These are phyloP conservation scores for Darevskia mixta DNA, from an alignment of 2,797 vertebrate species.

Conservation along the genomic window DNA sequence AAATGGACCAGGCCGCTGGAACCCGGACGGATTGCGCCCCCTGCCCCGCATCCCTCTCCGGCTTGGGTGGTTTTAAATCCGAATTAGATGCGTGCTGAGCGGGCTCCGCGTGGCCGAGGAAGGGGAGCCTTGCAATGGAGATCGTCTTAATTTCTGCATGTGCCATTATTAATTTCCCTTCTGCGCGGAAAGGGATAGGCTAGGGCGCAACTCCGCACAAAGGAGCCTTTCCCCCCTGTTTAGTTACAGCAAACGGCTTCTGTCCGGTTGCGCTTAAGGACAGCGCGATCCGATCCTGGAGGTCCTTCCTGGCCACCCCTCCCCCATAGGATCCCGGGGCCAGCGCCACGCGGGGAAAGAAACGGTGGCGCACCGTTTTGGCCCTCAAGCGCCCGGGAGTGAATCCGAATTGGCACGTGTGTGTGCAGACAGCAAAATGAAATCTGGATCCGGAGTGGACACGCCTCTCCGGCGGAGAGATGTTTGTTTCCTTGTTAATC, in stretches of 20 bases:
- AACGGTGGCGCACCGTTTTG: neutral
- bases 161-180: too few relatives aligned
- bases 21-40: neutral
- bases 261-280: neutral
- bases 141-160: neutral
- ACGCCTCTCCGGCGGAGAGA: too few relatives aligned
- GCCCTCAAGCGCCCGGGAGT: too few relatives aligned
- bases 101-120: neutral
- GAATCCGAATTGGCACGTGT: too few relatives aligned
- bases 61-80: neutral
- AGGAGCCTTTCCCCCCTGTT: too few relatives aligned
- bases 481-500: neutral
- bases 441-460: neutral
- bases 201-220: too few relatives aligned
- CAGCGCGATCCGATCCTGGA: too few relatives aligned
- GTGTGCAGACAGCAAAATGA: neutral
- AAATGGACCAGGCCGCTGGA: neutral
- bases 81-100: neutral
- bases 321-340: too few relatives aligned
- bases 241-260: too few relatives aligned
- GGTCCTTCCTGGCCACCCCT: too few relatives aligned
- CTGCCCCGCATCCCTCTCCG: fast-evolving
- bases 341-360: neutral
- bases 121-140: neutral
- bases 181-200: too few relatives aligned